Evolutionary conservation across 2,113 vertebrate genomes (phyloP).

Genomic region (Callorhinus ursinus): DNA sequence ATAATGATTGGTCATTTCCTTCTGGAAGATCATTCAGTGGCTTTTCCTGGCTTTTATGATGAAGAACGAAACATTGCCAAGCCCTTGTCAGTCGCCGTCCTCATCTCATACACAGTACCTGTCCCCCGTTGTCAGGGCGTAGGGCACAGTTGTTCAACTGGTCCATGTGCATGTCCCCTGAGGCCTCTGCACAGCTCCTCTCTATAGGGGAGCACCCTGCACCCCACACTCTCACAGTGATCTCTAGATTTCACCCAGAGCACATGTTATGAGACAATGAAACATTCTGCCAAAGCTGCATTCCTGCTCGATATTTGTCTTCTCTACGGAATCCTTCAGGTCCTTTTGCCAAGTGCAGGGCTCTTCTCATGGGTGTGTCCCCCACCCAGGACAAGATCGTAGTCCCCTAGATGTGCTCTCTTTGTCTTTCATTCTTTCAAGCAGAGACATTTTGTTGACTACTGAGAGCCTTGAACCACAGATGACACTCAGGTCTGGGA

Average conservation of each 20-base stretch:
- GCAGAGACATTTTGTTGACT: not conserved
- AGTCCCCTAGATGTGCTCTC: not conserved
- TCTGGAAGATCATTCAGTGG: not conserved
- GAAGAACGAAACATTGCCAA: not conserved
- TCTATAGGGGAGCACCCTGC: not conserved
- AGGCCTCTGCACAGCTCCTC: not conserved
- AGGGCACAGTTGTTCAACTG: not conserved
- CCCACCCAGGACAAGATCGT: not conserved
- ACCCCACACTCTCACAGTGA: not conserved
- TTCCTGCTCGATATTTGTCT: not conserved
- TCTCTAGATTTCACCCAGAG: not conserved
- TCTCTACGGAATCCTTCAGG: not conserved
- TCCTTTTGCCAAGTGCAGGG: not conserved
- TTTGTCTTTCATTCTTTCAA: not conserved
- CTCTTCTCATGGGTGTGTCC: not conserved
- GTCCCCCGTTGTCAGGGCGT: not conserved
- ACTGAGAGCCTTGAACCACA: not conserved
- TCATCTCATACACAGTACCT: not conserved
- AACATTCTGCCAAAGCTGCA: not conserved
- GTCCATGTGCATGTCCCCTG: too few species aligned
- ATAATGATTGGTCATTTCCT: not conserved
- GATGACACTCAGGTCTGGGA: not conserved
- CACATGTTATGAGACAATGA: not conserved
- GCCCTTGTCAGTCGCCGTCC: rapidly evolving
- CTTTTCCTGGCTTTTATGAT: not conserved